A percentile compares a stretch with the other conserved stretches of the same genome.
Conservation (phyloP, 2,113 vertebrate species). For the Procavia capensis region DNA sequence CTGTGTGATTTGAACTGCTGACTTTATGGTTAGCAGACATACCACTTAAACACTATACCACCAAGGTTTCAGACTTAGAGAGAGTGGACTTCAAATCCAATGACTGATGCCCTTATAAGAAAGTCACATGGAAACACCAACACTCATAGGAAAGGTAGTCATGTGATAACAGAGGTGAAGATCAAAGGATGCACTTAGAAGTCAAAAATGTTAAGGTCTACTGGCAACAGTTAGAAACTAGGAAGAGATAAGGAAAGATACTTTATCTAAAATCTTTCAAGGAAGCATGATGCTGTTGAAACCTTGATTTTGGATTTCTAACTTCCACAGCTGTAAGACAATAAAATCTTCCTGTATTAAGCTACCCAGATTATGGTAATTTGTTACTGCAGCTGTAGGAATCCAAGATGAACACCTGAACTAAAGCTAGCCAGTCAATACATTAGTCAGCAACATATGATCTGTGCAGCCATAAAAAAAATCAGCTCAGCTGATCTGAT, state of each 20-base stretch:
- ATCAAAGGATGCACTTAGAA: not conserved
- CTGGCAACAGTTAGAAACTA: not conserved
- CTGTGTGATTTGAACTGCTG: too few species aligned
- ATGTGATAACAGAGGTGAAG: not conserved
- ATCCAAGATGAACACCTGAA: not conserved
- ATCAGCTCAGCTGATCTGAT: not conserved
- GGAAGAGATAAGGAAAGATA: not conserved
- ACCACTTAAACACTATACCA: too few species aligned
- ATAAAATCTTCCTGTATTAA: not conserved
- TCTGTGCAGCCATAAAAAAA: not conserved
- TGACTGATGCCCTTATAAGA: too few species aligned
- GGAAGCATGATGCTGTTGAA: not conserved
- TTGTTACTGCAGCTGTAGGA: not conserved
- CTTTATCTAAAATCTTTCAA: not conserved
- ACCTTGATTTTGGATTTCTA: not conserved
- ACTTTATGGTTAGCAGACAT: too few species aligned
- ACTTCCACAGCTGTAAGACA: not conserved
- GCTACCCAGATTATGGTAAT: not conserved
- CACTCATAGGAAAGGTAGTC: not conserved
- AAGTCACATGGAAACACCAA: too few species aligned
- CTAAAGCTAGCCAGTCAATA: rapidly evolving
- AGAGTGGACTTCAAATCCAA: too few species aligned
- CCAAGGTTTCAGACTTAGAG: too few species aligned
- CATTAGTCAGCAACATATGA: rapidly evolving
- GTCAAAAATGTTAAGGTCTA: not conserved